Evolutionary conservation across 2,888 invertebrate species (phyloP).

Genomic region (Stomorhina lunata): DNA sequence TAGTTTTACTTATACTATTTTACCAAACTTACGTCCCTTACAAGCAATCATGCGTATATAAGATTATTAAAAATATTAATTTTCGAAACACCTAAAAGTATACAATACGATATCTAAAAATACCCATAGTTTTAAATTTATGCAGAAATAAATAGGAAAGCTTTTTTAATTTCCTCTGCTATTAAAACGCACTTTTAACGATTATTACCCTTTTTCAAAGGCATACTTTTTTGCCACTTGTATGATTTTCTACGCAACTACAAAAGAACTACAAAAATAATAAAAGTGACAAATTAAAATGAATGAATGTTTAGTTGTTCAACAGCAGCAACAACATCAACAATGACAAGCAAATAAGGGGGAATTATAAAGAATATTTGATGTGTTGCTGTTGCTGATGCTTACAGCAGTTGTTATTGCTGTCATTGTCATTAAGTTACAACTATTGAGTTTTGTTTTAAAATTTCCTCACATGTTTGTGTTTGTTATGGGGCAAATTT

Average conservation of each 20-base stretch:
- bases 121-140: too few species aligned
- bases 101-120: too few species aligned
- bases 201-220: background rate
- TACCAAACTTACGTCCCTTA: too few species aligned
- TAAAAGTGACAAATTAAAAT: slow-evolving; percentile 56
- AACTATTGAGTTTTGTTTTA: background rate
- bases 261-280: slow-evolving; percentile 31
- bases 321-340: background rate
- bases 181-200: background rate
- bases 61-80: too few species aligned
- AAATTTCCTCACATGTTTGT: slow-evolving; percentile 31
- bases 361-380: slow-evolving; percentile 31
- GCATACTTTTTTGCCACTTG: slow-evolving; percentile 26
- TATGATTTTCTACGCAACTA: background rate
- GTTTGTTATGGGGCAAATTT: too few species aligned
- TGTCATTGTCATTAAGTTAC: slow-evolving; percentile 16
- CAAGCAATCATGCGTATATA: too few species aligned
- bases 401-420: background rate
- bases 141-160: background rate
- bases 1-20: too few species aligned
- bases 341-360: too few species aligned
- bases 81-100: too few species aligned
- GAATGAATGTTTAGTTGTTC: slow-evolving; percentile 37
- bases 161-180: background rate
- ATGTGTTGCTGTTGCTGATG: background rate